Evolutionary conservation across 2,797 vertebrate species (phyloP), one percentile per base, ranked within the genome.

Genomic region (Xenops minutus): DNA sequence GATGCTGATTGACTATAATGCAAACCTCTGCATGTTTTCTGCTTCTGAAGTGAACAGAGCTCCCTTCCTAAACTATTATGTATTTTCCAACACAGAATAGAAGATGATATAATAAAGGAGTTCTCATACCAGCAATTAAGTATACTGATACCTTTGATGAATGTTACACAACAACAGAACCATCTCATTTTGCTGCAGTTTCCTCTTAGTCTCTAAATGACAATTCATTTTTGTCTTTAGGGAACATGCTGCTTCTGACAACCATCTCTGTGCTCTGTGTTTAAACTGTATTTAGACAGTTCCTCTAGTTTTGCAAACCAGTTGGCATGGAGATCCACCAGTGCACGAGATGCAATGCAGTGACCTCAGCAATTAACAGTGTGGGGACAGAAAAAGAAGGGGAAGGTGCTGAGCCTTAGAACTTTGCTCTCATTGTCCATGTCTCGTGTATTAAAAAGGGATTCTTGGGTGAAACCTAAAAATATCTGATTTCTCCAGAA

Each of bases 211-310:
- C 46, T 55, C 58, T 72, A 78, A 84, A 63, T 44, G 55, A 62
- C 81, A 84, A 49, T 88, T 95, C 44, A 36, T 74, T 95, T 92
- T 89, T 63, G 21, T 68, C 61, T 91, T 91, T 36, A 81, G 69
- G 54, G 89, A 91, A 78, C 7, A 2, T 18, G 7, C 61, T 78
- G 24, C 43, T 86, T 92, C 77, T 94, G 39, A 88, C 74, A 93
- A 64, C 1, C 41, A 75, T 6, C 39, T 24, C 37, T 74, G 21
- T 74, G 52, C 23, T 71, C 41, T 90, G 14, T 58, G 15, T 72
- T 90, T 41, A 85, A 83, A 88, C 41, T 90, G 16, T 58, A 18
- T 72, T 90, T 41, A 85, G 80, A 88, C 29, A 34, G 6, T 66
- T 85, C 68, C 36, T 85, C 51, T 44, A 27, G 9, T 61, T 64